These are phyloP conservation scores for Lampropteryx suffumata DNA, from an alignment of 2,888 invertebrate genomes.

Conservation along the genomic window DNA sequence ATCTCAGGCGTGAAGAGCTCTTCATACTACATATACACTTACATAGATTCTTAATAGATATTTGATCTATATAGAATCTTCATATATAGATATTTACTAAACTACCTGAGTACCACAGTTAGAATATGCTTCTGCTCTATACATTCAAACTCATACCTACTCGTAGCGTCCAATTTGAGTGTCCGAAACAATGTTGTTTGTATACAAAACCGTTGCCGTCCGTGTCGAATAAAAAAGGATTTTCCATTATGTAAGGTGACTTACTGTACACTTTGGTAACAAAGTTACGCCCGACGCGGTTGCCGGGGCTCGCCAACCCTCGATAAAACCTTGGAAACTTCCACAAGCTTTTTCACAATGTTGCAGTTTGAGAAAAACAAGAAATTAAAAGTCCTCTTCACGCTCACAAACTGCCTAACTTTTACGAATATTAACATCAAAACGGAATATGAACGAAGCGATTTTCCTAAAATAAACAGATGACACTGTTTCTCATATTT, in stretches of 20 bases:
- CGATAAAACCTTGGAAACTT: slow-evolving; percentile 61
- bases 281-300: slow-evolving; percentile 57
- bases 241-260: slow-evolving; percentile 63
- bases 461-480: slow-evolving; percentile 30
- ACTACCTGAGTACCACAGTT: no score
- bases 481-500: slow-evolving; percentile 29
- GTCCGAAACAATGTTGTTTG: slow-evolving; percentile 11
- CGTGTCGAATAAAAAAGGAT: slow-evolving; percentile 56
- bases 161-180: no score
- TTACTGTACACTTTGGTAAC: slow-evolving; percentile 60
- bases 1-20: no score
- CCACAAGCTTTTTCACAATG: slow-evolving; percentile 55
- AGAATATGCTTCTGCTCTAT: no score
- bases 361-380: slow-evolving; percentile 55
- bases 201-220: slow-evolving; percentile 41
- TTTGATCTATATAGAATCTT: no score
- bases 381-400: slow-evolving; percentile 45
- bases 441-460: slow-evolving; percentile 33
- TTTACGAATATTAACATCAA: slow-evolving; percentile 35
- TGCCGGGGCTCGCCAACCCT: slow-evolving; percentile 46
- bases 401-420: slow-evolving; percentile 40
- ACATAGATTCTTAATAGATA: no score
- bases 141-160: no score
- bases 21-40: no score
- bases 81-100: no score